Evolutionary conservation across 2,888 invertebrate genomes (phyloP).

Genomic region (Coelopa pilipes): DNA sequence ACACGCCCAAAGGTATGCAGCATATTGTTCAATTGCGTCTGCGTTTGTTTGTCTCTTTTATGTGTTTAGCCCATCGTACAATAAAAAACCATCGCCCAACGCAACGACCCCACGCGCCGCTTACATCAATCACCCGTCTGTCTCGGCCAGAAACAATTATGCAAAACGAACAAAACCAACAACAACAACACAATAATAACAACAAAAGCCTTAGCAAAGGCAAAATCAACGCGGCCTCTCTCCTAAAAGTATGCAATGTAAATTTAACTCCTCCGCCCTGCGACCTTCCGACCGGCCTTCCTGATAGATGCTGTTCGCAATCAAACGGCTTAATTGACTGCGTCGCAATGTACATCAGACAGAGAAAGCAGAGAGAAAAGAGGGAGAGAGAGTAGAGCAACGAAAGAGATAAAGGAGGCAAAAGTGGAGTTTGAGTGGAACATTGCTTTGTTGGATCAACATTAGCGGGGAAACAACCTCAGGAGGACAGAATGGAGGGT

Average conservation of each 20-base stretch:
- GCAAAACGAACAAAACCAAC: background rate
- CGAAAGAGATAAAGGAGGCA: no score
- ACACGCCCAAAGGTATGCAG: slow-evolving; percentile 28
- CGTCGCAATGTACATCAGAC: slow-evolving; percentile 8
- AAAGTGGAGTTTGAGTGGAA: background rate
- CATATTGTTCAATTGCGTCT: slow-evolving; percentile 3
- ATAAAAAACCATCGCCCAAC: background rate
- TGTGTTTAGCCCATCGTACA: no score
- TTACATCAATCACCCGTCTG: slow-evolving; percentile 24
- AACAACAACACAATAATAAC: background rate
- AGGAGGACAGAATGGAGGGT: background rate
- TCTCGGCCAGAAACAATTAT: background rate
- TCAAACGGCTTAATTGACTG: slow-evolving; percentile 33
- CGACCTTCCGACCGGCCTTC: background rate
- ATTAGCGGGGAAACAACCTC: background rate
- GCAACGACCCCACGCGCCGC: background rate
- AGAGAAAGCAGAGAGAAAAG: background rate
- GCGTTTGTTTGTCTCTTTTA: no score
- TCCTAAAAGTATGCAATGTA: slow-evolving; percentile 26
- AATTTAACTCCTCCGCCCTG: background rate
- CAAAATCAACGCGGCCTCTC: background rate
- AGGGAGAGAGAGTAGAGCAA: no score
- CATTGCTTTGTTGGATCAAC: slow-evolving; percentile 22
- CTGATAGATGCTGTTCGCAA: slow-evolving; percentile 28
- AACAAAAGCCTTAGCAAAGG: background rate